Conservation (phyloP, 2,888 invertebrate species). For the Leuctra nigra region DNA sequence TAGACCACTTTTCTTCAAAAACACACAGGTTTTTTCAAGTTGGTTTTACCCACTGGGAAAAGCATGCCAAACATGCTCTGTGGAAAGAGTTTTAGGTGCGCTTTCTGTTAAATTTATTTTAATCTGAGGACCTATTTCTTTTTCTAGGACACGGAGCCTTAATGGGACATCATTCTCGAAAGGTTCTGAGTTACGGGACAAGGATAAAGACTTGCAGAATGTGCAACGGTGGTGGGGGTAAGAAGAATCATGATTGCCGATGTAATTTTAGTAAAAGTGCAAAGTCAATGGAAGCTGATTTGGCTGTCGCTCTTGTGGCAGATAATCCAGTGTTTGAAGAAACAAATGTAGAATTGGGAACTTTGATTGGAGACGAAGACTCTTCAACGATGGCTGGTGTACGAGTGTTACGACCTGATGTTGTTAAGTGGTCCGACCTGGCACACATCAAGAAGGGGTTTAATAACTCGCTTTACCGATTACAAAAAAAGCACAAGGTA, state of each 20-base stretch:
- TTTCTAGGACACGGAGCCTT: slow-evolving; percentile 30
- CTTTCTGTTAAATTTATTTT: no score
- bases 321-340: slow-evolving; percentile 29
- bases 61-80: no score
- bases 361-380: slow-evolving; percentile 33
- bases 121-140: no score
- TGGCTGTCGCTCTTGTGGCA: slow-evolving; percentile 29
- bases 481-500: not conserved
- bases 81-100: no score
- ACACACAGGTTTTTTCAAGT: no score
- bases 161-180: slow-evolving; percentile 31
- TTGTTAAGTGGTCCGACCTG: slow-evolving; percentile 13
- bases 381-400: slow-evolving; percentile 30
- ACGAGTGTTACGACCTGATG: no score
- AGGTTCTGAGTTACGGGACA: slow-evolving; percentile 31
- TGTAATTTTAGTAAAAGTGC: slow-evolving; percentile 33
- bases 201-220: slow-evolving; percentile 30
- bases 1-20: no score
- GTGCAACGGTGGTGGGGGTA: slow-evolving; percentile 30
- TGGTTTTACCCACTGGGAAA: no score
- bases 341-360: slow-evolving; percentile 25
- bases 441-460: not conserved
- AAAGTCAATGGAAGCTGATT: slow-evolving; percentile 34
- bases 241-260: slow-evolving; percentile 32
- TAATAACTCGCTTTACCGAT: not conserved